phyloP scores from a whole-genome alignment of 1,140 invertebrate genomes.

The Rhagoletis zephyria region DNA sequence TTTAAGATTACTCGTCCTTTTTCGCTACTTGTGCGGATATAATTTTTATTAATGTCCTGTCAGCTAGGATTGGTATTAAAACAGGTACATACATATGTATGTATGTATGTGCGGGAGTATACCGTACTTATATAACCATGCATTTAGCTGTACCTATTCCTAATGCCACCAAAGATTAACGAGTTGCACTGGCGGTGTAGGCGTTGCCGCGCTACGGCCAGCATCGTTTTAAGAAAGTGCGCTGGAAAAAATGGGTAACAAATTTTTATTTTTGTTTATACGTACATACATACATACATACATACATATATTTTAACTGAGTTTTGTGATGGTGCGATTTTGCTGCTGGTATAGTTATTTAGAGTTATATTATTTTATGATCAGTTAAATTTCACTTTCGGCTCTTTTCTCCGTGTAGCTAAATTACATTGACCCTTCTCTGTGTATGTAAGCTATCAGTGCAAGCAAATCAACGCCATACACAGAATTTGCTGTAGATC shows the following conservation, averaged over 20 bases:
- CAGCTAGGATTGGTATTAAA: conserved; percentile 25
- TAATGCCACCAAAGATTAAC: conserved; percentile 32
- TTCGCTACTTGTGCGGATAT: background rate
- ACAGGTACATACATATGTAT: background rate
- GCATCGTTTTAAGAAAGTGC: background rate
- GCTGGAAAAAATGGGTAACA: background rate
- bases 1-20: background rate
- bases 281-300: no score
- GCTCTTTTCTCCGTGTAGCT: background rate
- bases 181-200: background rate
- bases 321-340: no score
- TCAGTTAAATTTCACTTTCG: no score
- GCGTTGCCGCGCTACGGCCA: background rate
- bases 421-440: background rate
- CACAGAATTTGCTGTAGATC: conserved; percentile 4
- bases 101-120: background rate
- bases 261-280: no score
- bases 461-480: background rate
- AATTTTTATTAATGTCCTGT: conserved; percentile 43
- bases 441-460: background rate
- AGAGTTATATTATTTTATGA: no score
- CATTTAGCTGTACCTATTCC: background rate
- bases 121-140: background rate
- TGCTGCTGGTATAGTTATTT: no score
- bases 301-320: no score